A percentile compares a stretch with the other conserved stretches of the same genome.
Conservation (phyloP, 2,888 invertebrate genomes). For the Hybos culiciformis region DNA sequence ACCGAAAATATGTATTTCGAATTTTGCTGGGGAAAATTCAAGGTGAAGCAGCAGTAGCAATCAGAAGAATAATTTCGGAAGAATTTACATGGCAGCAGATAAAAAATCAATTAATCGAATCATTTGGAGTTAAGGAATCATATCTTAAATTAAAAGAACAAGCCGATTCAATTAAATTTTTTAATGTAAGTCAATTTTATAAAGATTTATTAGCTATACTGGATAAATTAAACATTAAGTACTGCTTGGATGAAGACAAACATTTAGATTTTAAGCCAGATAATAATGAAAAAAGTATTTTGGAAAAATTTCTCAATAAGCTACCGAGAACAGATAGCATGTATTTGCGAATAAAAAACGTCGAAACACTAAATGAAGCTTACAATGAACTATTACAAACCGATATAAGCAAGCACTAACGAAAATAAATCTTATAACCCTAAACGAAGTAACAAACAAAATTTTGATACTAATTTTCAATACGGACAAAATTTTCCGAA, state of each 20-base stretch:
- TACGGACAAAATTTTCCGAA: too few species aligned
- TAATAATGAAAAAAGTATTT: too few species aligned
- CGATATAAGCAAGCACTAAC: too few species aligned
- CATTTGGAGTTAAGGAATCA: constrained; percentile 2
- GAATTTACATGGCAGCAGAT: background rate
- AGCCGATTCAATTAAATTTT: background rate
- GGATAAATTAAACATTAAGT: constrained; percentile 6
- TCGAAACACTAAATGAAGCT: constrained; percentile 1
- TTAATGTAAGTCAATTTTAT: constrained; percentile 5
- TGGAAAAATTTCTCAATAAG: constrained; percentile 4
- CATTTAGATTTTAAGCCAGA: too few species aligned
- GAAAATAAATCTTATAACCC: too few species aligned
- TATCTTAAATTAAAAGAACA: constrained; percentile 3
- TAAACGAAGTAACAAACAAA: too few species aligned
- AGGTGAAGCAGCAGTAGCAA: background rate
- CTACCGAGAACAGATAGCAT: constrained; percentile 1
- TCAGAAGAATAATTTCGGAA: background rate
- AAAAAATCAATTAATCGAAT: background rate
- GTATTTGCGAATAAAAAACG: constrained; percentile 2
- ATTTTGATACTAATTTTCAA: too few species aligned
- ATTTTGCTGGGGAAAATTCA: constrained; percentile 1
- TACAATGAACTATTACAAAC: background rate
- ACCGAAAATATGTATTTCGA: background rate
- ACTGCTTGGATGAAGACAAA: background rate
- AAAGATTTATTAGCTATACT: constrained; percentile 1